phyloP scores from a whole-genome alignment of 1,140 invertebrate species.

The Acromyrmex charruanus region DNA sequence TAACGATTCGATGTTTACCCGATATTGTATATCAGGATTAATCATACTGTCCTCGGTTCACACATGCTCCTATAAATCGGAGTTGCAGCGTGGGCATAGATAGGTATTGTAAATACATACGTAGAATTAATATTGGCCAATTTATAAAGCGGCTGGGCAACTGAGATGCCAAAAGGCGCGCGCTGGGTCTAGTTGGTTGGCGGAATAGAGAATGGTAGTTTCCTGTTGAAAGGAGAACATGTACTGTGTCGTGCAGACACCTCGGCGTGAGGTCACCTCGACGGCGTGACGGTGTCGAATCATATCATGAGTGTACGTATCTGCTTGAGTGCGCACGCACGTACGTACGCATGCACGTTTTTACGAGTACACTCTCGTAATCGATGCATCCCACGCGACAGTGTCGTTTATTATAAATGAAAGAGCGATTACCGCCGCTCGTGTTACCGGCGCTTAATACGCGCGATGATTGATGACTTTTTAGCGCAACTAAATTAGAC shows the following conservation, averaged over 20 bases:
- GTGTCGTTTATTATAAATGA: constrained; percentile 39
- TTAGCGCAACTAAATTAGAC: constrained; percentile 36
- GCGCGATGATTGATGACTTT: constrained; percentile 39
- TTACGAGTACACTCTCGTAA: constrained; percentile 13
- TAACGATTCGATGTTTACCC: constrained; percentile 14
- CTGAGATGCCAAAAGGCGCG: constrained; percentile 38
- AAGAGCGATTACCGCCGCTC: constrained; percentile 23
- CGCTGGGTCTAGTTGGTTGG: constrained; percentile 53
- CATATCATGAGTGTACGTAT: constrained; percentile 59
- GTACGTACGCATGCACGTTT: constrained; percentile 9
- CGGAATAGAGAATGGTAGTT: constrained; percentile 76
- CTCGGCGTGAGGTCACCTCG: constrained; percentile 67
- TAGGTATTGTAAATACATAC: constrained; percentile 40
- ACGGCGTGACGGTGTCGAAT: constrained; percentile 60
- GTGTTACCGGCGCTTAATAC: constrained; percentile 29
- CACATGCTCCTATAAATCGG: constrained; percentile 65
- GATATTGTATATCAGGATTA: constrained; percentile 47
- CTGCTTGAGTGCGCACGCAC: constrained; percentile 3
- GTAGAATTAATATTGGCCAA: constrained; percentile 56
- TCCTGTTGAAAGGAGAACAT: constrained; percentile 81
- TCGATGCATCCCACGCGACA: constrained; percentile 29
- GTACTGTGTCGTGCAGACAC: constrained; percentile 69
- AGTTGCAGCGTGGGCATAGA: neutral
- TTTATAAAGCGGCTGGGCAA: constrained; percentile 52
- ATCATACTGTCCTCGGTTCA: constrained; percentile 59